phyloP scores from a whole-genome alignment of 2,888 invertebrate species.

The Latrodectus elegans region DNA sequence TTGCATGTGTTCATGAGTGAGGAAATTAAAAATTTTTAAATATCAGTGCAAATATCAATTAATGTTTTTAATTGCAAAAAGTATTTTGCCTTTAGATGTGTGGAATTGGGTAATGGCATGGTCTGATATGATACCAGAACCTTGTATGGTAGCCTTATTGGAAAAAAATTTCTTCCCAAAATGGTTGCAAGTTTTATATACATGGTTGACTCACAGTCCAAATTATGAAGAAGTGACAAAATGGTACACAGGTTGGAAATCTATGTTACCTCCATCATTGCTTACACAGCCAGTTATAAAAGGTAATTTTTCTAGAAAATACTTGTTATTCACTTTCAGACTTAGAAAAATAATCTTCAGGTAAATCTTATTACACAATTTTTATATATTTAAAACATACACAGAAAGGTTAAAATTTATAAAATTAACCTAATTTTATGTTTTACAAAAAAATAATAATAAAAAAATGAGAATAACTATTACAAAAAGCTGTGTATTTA shows the following conservation, averaged over 20 bases:
- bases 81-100: slow-evolving; percentile 79
- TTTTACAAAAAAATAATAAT: too few relatives aligned
- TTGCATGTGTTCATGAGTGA: too few relatives aligned
- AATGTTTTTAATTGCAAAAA: too few relatives aligned
- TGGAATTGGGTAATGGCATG: slow-evolving; percentile 98
- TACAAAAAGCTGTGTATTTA: too few relatives aligned
- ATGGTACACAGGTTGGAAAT: slow-evolving; percentile 85
- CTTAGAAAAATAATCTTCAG: too few relatives aligned
- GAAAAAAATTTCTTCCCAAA: slow-evolving; percentile 94
- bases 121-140: slow-evolving; percentile 87
- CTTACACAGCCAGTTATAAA: slow-evolving; percentile 79
- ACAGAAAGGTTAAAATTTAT: too few relatives aligned
- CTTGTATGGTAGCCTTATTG: slow-evolving; percentile 86
- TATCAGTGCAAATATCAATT: too few relatives aligned
- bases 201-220: slow-evolving; percentile 92
- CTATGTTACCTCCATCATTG: slow-evolving; percentile 78
- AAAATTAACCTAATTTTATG: too few relatives aligned
- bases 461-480: too few relatives aligned
- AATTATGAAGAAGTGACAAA: slow-evolving; percentile 92
- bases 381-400: too few relatives aligned
- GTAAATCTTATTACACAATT: too few relatives aligned
- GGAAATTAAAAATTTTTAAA: too few relatives aligned
- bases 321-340: background rate
- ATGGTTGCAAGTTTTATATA: slow-evolving; percentile 83
- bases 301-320: slow-evolving; percentile 74